phyloP scores from a whole-genome alignment of 2,888 invertebrate species.

The Microchrysa polita region DNA sequence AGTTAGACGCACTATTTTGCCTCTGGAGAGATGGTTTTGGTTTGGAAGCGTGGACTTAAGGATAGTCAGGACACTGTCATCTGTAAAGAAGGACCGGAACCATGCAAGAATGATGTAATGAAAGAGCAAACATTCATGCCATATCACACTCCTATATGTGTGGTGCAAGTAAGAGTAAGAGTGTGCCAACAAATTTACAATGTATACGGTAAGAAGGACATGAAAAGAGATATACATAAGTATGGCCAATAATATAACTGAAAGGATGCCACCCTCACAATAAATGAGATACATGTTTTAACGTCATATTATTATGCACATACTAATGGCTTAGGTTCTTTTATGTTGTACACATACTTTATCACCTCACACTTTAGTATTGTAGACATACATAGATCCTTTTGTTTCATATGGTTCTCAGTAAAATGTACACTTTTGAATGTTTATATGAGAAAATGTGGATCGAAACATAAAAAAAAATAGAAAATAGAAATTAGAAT shows the following conservation, averaged over 20 bases:
- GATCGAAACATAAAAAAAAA: too few relatives aligned
- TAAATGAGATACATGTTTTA: constrained; percentile 11
- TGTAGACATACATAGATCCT: too few relatives aligned
- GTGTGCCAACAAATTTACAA: not conserved
- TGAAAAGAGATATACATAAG: not conserved
- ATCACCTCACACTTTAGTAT: not conserved
- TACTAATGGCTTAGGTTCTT: constrained; percentile 6
- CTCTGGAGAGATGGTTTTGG: too few relatives aligned
- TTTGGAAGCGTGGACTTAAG: too few relatives aligned
- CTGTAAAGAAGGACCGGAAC: not conserved
- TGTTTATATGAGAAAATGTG: too few relatives aligned
- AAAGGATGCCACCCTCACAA: not conserved
- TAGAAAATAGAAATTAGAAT: too few relatives aligned
- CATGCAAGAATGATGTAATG: constrained; percentile 22
- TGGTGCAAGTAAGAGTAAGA: not conserved
- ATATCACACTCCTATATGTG: not conserved
- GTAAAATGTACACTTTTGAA: too few relatives aligned
- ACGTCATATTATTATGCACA: constrained; percentile 31
- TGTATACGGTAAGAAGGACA: constrained; percentile 1
- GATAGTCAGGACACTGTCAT: too few relatives aligned
- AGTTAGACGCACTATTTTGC: too few relatives aligned
- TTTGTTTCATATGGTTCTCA: too few relatives aligned
- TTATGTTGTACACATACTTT: constrained; percentile 9
- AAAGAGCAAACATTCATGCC: constrained; percentile 2
- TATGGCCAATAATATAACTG: not conserved